Conservation (phyloP, 2,888 invertebrate genomes). For the Ferdinandea cuprea region DNA sequence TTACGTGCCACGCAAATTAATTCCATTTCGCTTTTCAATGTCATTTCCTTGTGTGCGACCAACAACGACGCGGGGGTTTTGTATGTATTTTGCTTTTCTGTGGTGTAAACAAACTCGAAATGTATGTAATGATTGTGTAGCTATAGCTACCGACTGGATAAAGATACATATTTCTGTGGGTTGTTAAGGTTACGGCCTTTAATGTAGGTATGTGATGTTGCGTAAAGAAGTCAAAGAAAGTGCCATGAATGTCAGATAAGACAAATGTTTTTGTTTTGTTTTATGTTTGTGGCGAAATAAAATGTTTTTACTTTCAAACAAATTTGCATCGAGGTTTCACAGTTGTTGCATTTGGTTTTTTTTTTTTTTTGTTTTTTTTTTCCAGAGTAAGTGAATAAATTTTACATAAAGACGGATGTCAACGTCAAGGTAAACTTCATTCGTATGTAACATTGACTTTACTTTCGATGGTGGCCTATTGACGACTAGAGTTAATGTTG, state of each 20-base stretch:
- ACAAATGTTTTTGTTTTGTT: constrained; percentile 5
- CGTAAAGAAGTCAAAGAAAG: constrained; percentile 48
- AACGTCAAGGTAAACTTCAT: neutral
- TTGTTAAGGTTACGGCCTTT: constrained; percentile 56
- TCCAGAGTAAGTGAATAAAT: neutral
- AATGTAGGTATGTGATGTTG: constrained; percentile 36
- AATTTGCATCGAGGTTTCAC: constrained; percentile 21
- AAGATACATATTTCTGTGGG: constrained; percentile 14
- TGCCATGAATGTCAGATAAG: constrained; percentile 25
- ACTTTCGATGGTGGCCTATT: too few species aligned
- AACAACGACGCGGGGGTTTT: neutral
- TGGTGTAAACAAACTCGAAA: constrained; percentile 9
- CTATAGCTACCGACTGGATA: constrained; percentile 1
- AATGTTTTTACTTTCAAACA: constrained; percentile 30
- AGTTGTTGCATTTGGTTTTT: too few species aligned
- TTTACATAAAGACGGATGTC: neutral
- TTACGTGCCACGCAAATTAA: constrained; percentile 71
- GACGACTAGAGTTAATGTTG: too few species aligned
- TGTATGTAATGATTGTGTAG: neutral
- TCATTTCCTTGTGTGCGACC: constrained; percentile 65
- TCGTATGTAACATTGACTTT: too few species aligned
- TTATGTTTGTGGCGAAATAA: constrained; percentile 2
- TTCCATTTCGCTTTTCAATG: constrained; percentile 72
- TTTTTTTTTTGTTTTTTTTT: neutral
- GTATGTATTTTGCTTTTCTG: constrained; percentile 7